Percentiles rank a stretch among this genome's conserved stretches.
Conservation (phyloP, 2,113 vertebrate genomes). For the Eulacestoma nigropectus region DNA sequence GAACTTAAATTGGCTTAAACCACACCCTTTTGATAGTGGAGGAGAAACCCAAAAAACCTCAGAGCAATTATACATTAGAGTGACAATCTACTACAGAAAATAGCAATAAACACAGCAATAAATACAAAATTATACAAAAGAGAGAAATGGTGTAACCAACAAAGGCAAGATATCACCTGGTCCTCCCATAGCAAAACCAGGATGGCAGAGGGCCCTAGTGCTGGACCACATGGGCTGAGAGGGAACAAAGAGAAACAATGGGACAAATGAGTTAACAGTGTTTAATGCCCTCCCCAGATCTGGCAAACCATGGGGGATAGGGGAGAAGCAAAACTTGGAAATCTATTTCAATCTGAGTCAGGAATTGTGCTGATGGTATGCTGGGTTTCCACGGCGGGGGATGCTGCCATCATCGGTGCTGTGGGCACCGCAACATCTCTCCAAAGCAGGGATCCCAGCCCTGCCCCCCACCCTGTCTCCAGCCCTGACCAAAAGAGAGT, state of each 20-base stretch:
- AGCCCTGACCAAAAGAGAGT: neutral
- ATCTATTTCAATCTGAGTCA: neutral
- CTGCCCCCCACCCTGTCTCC: neutral
- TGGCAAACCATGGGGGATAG: neutral
- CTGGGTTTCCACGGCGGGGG: fast-evolving
- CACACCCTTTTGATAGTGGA: fast-evolving
- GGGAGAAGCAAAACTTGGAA: neutral
- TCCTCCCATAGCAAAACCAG: neutral
- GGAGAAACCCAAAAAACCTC: neutral
- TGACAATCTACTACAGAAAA: neutral
- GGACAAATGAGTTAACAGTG: neutral
- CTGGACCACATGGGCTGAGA: neutral
- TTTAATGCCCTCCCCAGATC: neutral
- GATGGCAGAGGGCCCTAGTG: neutral
- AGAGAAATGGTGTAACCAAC: neutral
- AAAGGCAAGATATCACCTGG: neutral
- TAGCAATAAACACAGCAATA: neutral
- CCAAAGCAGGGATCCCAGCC: neutral
- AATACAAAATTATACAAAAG: neutral
- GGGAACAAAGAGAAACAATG: neutral
- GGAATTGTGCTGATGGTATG: neutral
- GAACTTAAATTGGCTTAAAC: neutral
- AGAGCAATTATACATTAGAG: neutral
- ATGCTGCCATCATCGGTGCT: fast-evolving
- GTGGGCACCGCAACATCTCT: neutral